Percentiles rank a stretch among this genome's conserved stretches.
Conservation (phyloP, 2,113 vertebrate species). For the Mormyrus iriodes region DNA sequence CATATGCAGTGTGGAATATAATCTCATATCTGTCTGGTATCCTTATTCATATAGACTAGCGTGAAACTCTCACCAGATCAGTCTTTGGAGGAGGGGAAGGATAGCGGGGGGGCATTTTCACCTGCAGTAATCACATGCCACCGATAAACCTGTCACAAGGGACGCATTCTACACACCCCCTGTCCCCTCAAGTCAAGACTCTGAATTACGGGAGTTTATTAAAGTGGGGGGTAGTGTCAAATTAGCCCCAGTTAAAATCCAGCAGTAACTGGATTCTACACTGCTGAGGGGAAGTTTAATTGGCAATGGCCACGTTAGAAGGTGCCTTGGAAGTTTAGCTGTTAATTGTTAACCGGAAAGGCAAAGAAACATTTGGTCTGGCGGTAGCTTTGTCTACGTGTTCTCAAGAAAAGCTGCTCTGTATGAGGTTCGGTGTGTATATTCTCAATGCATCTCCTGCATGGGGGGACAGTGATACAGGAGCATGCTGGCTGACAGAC, state of each 20-base stretch:
- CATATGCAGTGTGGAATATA: constrained; percentile 39
- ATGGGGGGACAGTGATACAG: constrained; percentile 38
- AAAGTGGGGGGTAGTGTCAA: background rate
- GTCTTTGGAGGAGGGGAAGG: background rate
- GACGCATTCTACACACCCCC: background rate
- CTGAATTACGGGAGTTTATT: background rate
- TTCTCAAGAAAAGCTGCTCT: background rate
- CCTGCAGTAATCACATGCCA: background rate
- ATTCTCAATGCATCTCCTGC: constrained; percentile 48
- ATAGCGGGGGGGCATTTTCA: background rate
- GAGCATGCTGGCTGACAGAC: constrained; percentile 24
- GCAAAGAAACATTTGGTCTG: background rate
- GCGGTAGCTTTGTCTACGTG: background rate
- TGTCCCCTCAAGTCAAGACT: background rate
- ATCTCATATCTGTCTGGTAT: constrained; percentile 29
- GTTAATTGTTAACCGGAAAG: background rate
- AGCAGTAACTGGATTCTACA: background rate
- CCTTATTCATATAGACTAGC: background rate
- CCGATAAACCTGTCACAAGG: background rate
- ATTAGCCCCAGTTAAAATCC: background rate
- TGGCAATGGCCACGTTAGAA: background rate
- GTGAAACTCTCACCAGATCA: background rate
- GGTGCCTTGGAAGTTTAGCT: background rate
- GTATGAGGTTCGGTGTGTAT: background rate
- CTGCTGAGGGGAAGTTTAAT: background rate